Base-by-base conservation (phyloP, 2,113 vertebrate species). In the Ascaphus truei region DNA sequence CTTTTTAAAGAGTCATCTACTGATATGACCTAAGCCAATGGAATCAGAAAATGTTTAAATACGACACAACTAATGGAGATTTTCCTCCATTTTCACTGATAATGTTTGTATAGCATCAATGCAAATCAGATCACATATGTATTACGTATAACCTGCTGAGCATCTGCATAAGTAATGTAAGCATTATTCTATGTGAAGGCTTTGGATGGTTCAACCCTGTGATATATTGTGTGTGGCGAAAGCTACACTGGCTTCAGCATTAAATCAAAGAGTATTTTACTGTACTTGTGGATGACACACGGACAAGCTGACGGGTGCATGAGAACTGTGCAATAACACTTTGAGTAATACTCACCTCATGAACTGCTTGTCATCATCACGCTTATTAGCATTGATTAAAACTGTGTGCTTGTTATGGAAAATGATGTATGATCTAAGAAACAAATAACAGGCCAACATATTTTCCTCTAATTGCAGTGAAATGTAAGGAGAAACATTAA, bases 331-430 rank as follows among this genome's bases (percentile, higher is more conserved):
- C 43, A 51, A 67, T 69, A 51, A 60, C 43, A 60, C 56, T 61
- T 55, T 30, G 45, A 71, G 27, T 34, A 61, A 61, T 52, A 23
- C 48, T 60, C 45, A 51, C 67, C 67, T 60, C 61, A 25, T 71
- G 66, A 16, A 41, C 56, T 31, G 18, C 23, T 20, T 71, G 67
- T 60, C 57, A 71, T 52, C 47, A 50, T 71, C 56, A 61, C 47
- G 52, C 45, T 37, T 52, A 71, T 51, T 71, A 61, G 61, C 57
- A 52, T 61, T 71, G 67, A 71, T 71, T 71, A 61, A 66, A 71
- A 57, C 34, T 23, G 67, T 25, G 12, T 16, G 47, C 57, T 71
- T 71, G 57, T 71, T 71, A 61, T 51, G 11, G 34, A 52, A 71
- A 71, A 52, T 71, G 57, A 71, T 61, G 57, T 71, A 71, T 71